Evolutionary conservation across 2,797 vertebrate genomes (phyloP), one percentile per base, ranked within the genome.

Genomic region (Labroides dimidiatus): DNA sequence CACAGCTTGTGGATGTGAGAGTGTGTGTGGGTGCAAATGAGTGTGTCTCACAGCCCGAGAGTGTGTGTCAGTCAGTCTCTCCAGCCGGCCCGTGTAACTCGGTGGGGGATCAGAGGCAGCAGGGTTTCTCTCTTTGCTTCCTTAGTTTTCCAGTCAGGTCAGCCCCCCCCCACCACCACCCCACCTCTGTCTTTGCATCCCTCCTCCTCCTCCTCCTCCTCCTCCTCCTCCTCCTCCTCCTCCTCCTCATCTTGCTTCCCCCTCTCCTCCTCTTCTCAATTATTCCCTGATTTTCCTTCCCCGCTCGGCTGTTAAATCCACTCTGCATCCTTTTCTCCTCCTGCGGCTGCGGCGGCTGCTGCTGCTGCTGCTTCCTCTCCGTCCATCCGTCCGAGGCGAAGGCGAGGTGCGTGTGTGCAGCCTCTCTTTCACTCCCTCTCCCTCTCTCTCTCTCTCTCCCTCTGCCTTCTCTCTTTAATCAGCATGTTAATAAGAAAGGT

Each of bases 401-500:
- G 82, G 63, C 77, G 77, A 81, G 84, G 78, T 77, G 77, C 55
- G 56, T 79, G 75, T 78, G 75, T 72, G 80, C 71, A 80, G 77
- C 82, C 72, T 87, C 82, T 61, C 82, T 71, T 80, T 76, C 79
- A 63, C 78, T 78, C 65, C 60, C 75, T 78, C 62, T 87, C 80
- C 69, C 81, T 78, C 85, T 16, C 74, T 39, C 72, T 78, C 82
- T 77, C 87, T 86, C 87, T 89, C 84, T 82, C 89, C 30, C 30
- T 89, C 88, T 85, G 82, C 81, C 85, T 86, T 86, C 90, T 75
- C 84, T 91, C 89, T 90, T 90, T 94, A 95, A 94, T 89, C 92
- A 92, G 94, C 92, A 94, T 94, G 89, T 93, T 94, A 93, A 93
- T 92, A 89, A 94, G 89, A 92, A 94, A 85, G 86, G 92, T 91